These are phyloP conservation scores for Trypoxylus dichotomus DNA, from an alignment of 1,140 invertebrate genomes.

Conservation along the genomic window DNA sequence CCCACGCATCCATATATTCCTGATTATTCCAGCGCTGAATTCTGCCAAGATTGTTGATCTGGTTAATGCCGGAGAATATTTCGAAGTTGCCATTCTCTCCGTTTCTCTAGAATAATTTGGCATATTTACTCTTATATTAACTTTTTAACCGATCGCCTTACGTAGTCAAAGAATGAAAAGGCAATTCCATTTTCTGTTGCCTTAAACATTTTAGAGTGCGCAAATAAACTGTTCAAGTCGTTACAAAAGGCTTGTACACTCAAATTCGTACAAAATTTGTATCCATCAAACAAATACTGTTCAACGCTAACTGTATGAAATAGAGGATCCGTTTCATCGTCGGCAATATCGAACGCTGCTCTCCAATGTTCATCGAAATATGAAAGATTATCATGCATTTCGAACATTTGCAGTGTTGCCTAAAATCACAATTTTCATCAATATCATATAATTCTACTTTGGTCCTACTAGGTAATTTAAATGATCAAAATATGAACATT, in stretches of 20 bases:
- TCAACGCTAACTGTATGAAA: not conserved
- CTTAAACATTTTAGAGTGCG: not conserved
- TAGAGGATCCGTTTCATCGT: not conserved
- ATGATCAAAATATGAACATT: too few relatives aligned
- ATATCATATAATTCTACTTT: too few relatives aligned
- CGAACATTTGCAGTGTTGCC: not conserved
- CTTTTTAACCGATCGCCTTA: not conserved
- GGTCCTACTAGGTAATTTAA: too few relatives aligned
- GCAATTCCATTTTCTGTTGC: not conserved
- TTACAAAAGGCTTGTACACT: not conserved
- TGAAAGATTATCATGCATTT: not conserved
- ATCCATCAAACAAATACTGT: constrained; percentile 1
- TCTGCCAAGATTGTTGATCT: not conserved
- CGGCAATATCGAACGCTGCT: not conserved
- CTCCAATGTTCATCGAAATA: not conserved
- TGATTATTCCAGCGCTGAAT: not conserved
- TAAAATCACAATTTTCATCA: not conserved
- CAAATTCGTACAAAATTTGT: not conserved
- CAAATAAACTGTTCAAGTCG: not conserved
- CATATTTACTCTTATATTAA: not conserved
- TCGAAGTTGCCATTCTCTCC: not conserved
- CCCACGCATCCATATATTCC: not conserved
- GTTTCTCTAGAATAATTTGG: not conserved
- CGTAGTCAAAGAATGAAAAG: not conserved
- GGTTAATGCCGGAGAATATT: not conserved